These are phyloP conservation scores for Nymphalis io DNA, from an alignment of 1,140 invertebrate genomes.

Conservation along the genomic window DNA sequence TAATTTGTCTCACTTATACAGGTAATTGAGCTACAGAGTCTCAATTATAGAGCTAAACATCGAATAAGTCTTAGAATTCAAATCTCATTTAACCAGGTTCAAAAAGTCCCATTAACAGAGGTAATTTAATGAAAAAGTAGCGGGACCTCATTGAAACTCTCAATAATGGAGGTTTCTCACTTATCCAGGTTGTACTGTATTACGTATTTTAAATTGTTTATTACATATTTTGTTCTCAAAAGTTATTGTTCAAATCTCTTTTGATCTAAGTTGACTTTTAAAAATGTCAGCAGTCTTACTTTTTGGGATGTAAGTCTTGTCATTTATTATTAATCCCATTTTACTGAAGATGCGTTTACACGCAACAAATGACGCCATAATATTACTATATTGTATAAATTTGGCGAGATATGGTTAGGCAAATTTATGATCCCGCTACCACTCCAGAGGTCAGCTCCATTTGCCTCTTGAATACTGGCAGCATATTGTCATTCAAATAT, in stretches of 20 bases:
- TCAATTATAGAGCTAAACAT: slow-evolving; percentile 9
- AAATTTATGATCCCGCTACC: not conserved
- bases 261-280: not conserved
- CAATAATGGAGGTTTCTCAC: slow-evolving; percentile 12
- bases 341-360: not conserved
- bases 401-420: too few species aligned
- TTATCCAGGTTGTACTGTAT: not conserved
- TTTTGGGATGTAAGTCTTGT: not conserved
- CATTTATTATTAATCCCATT: not conserved
- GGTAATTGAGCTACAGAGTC: not conserved
- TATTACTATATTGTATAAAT: too few species aligned
- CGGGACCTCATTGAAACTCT: not conserved
- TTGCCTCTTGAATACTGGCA: not conserved
- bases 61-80: not conserved
- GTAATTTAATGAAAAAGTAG: not conserved
- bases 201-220: not conserved
- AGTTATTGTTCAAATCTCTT: too few species aligned
- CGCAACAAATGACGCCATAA: too few species aligned
- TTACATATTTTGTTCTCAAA: not conserved
- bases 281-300: not conserved
- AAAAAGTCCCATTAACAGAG: slow-evolving; percentile 8
- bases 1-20: slow-evolving; percentile 2
- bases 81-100: not conserved
- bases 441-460: not conserved
- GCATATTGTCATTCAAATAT: not conserved